Evolutionary conservation across 2,113 vertebrate genomes (phyloP).

Genomic region (Chaetodon trifascialis): DNA sequence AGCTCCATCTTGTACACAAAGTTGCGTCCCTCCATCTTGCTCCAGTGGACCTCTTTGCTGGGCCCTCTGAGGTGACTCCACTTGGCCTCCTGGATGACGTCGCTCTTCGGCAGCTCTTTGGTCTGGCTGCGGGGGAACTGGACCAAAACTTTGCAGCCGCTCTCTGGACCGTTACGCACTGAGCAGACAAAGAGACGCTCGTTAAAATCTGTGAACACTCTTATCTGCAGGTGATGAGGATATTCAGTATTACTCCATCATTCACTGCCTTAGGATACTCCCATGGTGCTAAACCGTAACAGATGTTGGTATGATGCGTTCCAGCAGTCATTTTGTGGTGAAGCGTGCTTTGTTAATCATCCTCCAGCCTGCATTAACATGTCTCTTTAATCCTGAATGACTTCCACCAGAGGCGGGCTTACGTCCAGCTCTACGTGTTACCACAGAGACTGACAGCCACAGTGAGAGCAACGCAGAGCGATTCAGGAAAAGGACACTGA

Average conservation of each 20-base stretch:
- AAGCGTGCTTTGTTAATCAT: neutral
- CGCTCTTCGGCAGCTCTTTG: conserved; percentile 94
- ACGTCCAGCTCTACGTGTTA: neutral
- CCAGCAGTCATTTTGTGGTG: neutral
- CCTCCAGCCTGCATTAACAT: neutral
- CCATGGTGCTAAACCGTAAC: neutral
- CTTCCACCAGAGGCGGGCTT: neutral
- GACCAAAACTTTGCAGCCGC: conserved; percentile 95
- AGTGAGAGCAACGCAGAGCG: neutral
- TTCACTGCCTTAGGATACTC: neutral
- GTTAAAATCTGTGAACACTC: no score
- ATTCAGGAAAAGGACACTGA: neutral
- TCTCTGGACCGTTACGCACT: conserved; percentile 97
- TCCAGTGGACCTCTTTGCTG: conserved; percentile 95
- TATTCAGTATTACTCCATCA: neutral
- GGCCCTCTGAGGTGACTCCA: conserved; percentile 95
- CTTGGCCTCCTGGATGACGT: conserved; percentile 93
- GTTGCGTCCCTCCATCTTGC: conserved; percentile 96
- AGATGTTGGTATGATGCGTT: neutral
- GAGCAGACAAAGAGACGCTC: conserved; percentile 19
- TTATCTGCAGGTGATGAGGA: neutral
- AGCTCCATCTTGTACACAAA: conserved; percentile 99
- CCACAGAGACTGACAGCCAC: neutral
- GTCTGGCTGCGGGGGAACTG: conserved; percentile 94
- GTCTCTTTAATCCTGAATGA: neutral